Base-by-base conservation (phyloP, 1,140 invertebrate species). In the Dendrolimus punctatus region DNA sequence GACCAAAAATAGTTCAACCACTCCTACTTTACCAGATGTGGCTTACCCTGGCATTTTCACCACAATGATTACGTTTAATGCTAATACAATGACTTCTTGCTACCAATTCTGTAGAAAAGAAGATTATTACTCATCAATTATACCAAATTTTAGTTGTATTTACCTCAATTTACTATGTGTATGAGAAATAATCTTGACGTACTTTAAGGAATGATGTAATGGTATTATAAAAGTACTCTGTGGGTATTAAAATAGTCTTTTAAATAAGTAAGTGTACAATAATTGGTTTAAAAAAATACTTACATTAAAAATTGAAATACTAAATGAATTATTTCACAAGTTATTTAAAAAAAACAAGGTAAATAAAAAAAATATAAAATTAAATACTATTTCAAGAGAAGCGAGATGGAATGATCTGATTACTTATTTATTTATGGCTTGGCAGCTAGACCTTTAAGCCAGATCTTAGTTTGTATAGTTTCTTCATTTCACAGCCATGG, bases 31-130 rank as follows among this genome's bases (percentile, higher is more conserved):
- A 62, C 51, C 67, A 73, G 54, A 65, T 62, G 65, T 66, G 71
- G 57, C 81, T 85, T 85, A 85, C 81, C 81, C 81, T 70, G 81
- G 81, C 81, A 85, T 84, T 79, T 78, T 85, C 60, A 53, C 59
- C 59, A 55, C 62, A 59, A 55, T 62, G 65, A 55, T 55, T 46
- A 64, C 41, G 50, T 52, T 62, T 52, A 51, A 47, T 47, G 39
- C 48, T 55, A 58, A 36, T 55, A 49, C 41, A 63, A 58, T 48
- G 58, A 53, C 57, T 53, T 61, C 64, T 64, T 60, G 60, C 41
- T 60, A 62, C 55, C 36, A 68, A 49, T 66, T 75, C 76, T 76
- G 78, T 66, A 55, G 64, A 72, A 76, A 72, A 73, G 48, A 69
- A 80, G 51, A 49, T 49, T 51, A 47, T n/a, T 38, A 9, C 45